These are phyloP conservation scores for Corynorhinus townsendii DNA, from an alignment of 2,113 vertebrate genomes.

Conservation along the genomic window DNA sequence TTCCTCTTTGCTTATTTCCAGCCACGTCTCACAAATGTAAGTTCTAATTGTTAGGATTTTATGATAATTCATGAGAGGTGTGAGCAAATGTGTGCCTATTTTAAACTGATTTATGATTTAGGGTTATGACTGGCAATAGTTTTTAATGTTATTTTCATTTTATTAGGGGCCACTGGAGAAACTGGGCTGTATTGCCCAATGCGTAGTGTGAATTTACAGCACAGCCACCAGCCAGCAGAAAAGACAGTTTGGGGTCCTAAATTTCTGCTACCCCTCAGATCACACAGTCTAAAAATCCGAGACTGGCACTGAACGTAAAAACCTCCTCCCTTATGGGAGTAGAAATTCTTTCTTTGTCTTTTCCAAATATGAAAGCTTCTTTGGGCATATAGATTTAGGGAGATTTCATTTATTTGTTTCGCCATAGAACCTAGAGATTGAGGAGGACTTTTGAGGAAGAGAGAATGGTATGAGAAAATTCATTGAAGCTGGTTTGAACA, in stretches of 20 bases:
- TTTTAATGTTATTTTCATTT: constrained; percentile 33
- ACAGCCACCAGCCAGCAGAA: neutral
- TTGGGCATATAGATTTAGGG: neutral
- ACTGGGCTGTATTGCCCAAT: neutral
- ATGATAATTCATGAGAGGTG: neutral
- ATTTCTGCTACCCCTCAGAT: neutral
- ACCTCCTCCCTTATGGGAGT: neutral
- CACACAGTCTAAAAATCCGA: neutral
- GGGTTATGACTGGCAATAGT: neutral
- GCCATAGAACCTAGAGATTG: neutral
- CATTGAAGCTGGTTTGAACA: neutral
- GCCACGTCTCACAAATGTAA: constrained; percentile 9
- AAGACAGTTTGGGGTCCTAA: neutral
- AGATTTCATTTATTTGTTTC: constrained; percentile 11
- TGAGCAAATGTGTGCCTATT: neutral
- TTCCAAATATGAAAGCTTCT: neutral
- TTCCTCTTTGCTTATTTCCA: constrained; percentile 25
- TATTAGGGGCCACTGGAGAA: neutral
- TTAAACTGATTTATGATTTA: constrained; percentile 4
- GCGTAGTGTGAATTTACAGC: neutral
- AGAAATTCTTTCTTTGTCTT: neutral
- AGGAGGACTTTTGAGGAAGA: neutral
- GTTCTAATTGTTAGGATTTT: neutral
- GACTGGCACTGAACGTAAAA: neutral
- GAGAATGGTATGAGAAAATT: neutral